phyloP scores from a whole-genome alignment of 2,888 invertebrate species.

The Tuta absoluta region DNA sequence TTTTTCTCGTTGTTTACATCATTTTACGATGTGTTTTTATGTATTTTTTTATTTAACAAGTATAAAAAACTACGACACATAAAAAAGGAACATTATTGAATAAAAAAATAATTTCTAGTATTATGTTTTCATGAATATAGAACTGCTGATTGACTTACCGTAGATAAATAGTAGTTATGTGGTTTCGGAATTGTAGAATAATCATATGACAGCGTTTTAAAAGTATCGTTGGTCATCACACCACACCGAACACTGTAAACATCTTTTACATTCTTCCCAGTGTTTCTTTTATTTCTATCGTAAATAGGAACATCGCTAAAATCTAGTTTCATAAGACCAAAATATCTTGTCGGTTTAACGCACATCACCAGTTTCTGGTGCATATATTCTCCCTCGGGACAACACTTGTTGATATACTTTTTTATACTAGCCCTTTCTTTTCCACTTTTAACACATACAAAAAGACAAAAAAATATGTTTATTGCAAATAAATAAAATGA shows the following conservation, averaged over 20 bases:
- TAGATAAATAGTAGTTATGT: constrained; percentile 4
- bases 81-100: too few species aligned
- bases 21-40: too few species aligned
- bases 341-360: neutral
- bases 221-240: neutral
- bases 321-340: neutral
- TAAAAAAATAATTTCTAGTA: too few species aligned
- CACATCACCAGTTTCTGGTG: neutral
- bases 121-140: too few species aligned
- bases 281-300: neutral
- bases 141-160: neutral
- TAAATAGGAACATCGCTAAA: constrained; percentile 3
- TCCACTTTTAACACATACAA: neutral
- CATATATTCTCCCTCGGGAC: neutral
- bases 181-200: neutral
- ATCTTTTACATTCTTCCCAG: neutral
- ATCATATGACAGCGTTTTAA: neutral
- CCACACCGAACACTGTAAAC: neutral
- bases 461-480: neutral
- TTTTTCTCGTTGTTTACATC: too few species aligned
- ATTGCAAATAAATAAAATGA: neutral
- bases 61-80: too few species aligned
- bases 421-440: neutral
- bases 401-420: neutral
- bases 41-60: too few species aligned